Evolutionary conservation across 2,113 vertebrate genomes (phyloP), one percentile per base, ranked within the genome.

Genomic region (Hypomesus transpacificus): DNA sequence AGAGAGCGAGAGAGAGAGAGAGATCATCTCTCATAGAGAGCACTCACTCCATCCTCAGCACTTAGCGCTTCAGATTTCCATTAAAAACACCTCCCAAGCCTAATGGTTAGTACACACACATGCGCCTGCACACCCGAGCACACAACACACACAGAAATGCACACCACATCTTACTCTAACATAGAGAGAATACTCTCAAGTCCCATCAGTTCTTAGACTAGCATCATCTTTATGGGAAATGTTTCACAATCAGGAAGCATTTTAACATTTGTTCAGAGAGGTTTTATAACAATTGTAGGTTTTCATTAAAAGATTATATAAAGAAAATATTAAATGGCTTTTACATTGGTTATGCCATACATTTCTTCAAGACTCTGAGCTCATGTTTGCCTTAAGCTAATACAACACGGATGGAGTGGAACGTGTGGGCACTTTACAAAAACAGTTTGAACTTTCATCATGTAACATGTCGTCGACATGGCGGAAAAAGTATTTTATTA

Each of bases 51-150:
- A 87, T 89, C 82, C 86, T 83, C 84, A 70, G 85, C 86, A 90
- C 90, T 88, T 88, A 89, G 84, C 83, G 80, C 87, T 85, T 89
- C 85, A 86, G 83, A 88, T 90, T 90, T 86, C 87, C 89, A 89
- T 89, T 91, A 86, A 91, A 91, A 88, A 89, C 88, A 89, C 88
- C 88, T 89, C 85, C 83, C 77, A 80, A 85, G 82, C 75, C 86
- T 87, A 88, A 87, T 89, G 88, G 84, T 79, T 73, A 18, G 77
- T 81, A 70, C 66, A 82, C 76, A 77, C 73, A 78, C 70, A 74
- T 68, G 66, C 50, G 58, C 64, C 58, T 70, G 18, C 34, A 4
- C 62, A 22, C 52, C 64, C 65, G 22, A 39, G 21, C 57, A 53
- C 56, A 60, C 54, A 50, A 68, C 20, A 68, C 20, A 50, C 70